A percentile compares a stretch with the other conserved stretches of the same genome.
These are phyloP conservation scores for Hycleus cichorii DNA, from an alignment of 1,140 invertebrate genomes.

Conservation along the genomic window DNA sequence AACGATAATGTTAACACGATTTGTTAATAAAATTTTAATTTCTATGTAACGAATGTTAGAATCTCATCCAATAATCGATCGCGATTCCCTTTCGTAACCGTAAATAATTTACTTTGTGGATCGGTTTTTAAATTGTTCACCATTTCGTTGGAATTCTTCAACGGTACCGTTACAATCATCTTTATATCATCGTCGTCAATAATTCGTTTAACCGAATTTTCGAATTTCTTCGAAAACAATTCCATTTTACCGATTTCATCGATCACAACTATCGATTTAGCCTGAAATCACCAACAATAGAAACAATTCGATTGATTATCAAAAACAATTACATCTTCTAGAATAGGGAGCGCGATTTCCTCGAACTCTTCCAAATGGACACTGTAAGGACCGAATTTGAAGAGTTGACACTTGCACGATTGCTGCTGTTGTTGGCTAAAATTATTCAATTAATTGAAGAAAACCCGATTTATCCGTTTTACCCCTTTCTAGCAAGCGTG, in stretches of 20 bases:
- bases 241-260: conserved; percentile 69
- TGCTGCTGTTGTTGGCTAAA: conserved; percentile 21
- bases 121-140: conserved; percentile 17
- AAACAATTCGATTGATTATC: neutral
- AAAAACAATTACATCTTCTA: conserved; percentile 30
- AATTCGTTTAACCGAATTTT: conserved; percentile 37
- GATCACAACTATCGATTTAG: conserved; percentile 44
- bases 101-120: conserved; percentile 15
- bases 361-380: conserved; percentile 55
- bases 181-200: conserved; percentile 31
- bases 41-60: conserved; percentile 4
- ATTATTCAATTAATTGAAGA: conserved; percentile 1
- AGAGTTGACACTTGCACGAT: conserved; percentile 5
- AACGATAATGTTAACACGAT: neutral
- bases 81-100: conserved; percentile 8
- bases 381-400: conserved; percentile 51
- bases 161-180: conserved; percentile 52
- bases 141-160: conserved; percentile 24
- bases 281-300: conserved; percentile 20
- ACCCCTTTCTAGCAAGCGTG: conserved; percentile 47
- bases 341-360: conserved; percentile 43
- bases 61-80: conserved; percentile 4
- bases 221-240: conserved; percentile 51
- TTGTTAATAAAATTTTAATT: neutral
- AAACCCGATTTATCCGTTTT: neutral